Percentiles rank a stretch among this genome's conserved stretches.
These are phyloP conservation scores for Drosophila siamana DNA, from an alignment of 2,888 invertebrate genomes.

Conservation along the genomic window DNA sequence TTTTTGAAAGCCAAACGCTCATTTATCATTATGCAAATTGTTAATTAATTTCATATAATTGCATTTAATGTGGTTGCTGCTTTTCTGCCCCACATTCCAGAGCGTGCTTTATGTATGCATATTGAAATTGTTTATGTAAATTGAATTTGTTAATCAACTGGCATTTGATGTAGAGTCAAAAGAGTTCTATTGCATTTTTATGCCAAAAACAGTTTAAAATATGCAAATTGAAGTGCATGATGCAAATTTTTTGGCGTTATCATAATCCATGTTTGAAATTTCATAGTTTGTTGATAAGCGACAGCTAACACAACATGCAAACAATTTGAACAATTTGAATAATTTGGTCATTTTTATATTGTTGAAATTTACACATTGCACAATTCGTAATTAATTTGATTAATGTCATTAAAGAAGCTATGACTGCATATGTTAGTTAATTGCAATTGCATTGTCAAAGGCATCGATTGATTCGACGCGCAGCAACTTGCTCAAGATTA, in stretches of 20 bases:
- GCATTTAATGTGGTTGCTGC: constrained; percentile 47
- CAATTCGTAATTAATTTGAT: constrained; percentile 2
- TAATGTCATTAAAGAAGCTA: not conserved
- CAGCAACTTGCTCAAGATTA: not conserved
- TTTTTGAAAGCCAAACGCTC: constrained; percentile 33
- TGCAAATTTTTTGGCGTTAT: constrained; percentile 7
- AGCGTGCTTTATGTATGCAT: too few species aligned
- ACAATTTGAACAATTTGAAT: constrained; percentile 1
- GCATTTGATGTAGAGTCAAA: constrained; percentile 40
- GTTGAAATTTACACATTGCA: not conserved
- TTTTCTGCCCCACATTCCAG: constrained; percentile 9
- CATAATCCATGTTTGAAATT: constrained; percentile 2
- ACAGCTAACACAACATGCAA: not conserved
- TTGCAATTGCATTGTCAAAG: not conserved
- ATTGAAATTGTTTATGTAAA: constrained; percentile 31
- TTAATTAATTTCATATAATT: constrained; percentile 62
- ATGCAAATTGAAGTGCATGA: constrained; percentile 34
- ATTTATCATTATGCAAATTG: constrained; percentile 73
- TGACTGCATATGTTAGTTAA: not conserved
- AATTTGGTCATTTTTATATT: not conserved
- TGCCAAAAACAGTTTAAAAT: constrained; percentile 19
- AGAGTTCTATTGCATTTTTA: constrained; percentile 1
- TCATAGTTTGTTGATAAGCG: not conserved
- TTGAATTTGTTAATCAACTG: constrained; percentile 75
- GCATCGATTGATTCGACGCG: not conserved